phyloP scores from a whole-genome alignment of 1,140 invertebrate genomes.

The Aphelinus atriplicis region DNA sequence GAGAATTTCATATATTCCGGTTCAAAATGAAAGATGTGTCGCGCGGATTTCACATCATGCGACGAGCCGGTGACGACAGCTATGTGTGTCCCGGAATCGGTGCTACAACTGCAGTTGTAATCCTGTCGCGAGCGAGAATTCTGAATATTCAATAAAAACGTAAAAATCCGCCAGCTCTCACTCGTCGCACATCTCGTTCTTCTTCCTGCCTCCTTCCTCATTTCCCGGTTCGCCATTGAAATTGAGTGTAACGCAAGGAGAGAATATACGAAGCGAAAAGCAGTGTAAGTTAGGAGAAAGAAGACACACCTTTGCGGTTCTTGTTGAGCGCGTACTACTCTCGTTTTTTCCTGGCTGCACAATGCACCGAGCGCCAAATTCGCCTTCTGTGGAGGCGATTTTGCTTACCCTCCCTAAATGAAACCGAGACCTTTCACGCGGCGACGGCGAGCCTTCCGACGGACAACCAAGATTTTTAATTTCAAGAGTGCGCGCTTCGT shows the following conservation, averaged over 20 bases:
- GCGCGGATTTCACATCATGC: no score
- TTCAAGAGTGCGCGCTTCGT: no score
- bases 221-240: background rate
- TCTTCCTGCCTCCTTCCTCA: background rate
- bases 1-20: no score
- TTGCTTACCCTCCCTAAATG: background rate
- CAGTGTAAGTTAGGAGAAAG: background rate
- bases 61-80: no score
- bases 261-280: background rate
- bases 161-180: background rate
- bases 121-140: background rate
- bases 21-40: no score
- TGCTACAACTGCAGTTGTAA: no score
- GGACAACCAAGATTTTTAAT: no score
- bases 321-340: background rate
- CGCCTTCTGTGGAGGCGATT: background rate
- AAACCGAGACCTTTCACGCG: no score
- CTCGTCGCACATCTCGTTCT: background rate
- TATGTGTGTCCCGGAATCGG: no score
- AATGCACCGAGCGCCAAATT: no score
- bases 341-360: background rate
- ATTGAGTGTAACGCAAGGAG: background rate
- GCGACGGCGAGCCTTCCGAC: no score
- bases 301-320: conserved; percentile 11
- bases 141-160: conserved; percentile 27